Conservation (phyloP, 2,888 invertebrate genomes). For the Andrena chrysosceles region DNA sequence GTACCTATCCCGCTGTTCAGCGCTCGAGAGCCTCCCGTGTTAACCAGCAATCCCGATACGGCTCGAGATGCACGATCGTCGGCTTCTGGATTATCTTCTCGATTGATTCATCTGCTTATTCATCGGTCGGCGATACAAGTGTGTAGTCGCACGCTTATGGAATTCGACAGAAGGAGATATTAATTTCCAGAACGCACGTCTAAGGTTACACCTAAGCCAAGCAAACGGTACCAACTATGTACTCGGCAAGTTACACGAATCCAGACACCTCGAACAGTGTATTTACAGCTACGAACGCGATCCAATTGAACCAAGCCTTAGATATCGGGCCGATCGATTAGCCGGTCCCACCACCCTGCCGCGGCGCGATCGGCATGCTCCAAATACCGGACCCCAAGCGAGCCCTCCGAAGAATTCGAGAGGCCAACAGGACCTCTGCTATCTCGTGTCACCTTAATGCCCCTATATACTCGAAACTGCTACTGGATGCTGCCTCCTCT, state of each 20-base stretch:
- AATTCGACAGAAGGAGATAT: background rate
- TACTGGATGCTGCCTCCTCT: constrained; percentile 60
- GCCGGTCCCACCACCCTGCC: background rate
- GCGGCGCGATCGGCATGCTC: constrained; percentile 11
- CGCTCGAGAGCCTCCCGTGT: background rate
- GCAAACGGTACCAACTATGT: background rate
- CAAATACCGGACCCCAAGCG: constrained; percentile 10
- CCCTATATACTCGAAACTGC: constrained; percentile 59
- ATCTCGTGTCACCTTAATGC: constrained; percentile 60
- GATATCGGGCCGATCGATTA: background rate
- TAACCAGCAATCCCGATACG: background rate
- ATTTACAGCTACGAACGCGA: background rate
- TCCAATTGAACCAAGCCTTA: background rate
- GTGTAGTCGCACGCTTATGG: too few relatives aligned
- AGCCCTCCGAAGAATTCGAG: constrained; percentile 33
- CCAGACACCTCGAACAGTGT: too few relatives aligned
- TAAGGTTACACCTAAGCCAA: background rate
- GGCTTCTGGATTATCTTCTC: background rate
- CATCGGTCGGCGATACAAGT: background rate
- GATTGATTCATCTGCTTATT: background rate
- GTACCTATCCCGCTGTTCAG: background rate
- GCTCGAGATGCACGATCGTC: background rate
- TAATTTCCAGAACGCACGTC: background rate
- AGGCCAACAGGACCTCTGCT: constrained; percentile 36
- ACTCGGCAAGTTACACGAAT: background rate